Evolutionary conservation across 2,888 invertebrate species (phyloP).

Genomic region (Oligia fasciuncula): DNA sequence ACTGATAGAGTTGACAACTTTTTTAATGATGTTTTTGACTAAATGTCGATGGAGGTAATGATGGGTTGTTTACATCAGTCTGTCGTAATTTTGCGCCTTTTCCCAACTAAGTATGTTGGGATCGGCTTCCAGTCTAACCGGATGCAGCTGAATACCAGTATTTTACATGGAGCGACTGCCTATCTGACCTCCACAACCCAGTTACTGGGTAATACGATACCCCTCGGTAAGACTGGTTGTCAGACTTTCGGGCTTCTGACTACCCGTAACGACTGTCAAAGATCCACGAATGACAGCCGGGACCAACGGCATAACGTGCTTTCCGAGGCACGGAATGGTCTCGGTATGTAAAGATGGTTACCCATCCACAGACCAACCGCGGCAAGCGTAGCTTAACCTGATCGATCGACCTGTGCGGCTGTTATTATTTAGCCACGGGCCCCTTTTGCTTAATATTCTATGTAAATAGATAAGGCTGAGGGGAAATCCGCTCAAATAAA

Average conservation of each 20-base stretch:
- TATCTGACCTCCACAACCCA: background rate
- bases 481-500: background rate
- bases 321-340: too few species aligned
- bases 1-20: conserved; percentile 22
- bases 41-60: background rate
- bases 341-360: too few species aligned
- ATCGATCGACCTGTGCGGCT: background rate
- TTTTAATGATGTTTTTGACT: conserved; percentile 19
- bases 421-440: too few species aligned
- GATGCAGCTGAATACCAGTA: too few species aligned
- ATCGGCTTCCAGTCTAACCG: too few species aligned
- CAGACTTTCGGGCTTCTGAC: background rate
- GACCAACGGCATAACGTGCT: background rate
- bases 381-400: background rate
- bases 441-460: background rate
- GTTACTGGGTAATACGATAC: background rate
- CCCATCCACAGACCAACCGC: background rate
- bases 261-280: background rate
- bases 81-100: too few species aligned
- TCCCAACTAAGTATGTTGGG: too few species aligned
- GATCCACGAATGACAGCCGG: background rate
- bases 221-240: background rate
- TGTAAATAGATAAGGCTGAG: background rate
- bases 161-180: background rate
- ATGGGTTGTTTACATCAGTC: background rate